Conservation (phyloP, 1,140 invertebrate genomes). For the Drosophila serrata region DNA sequence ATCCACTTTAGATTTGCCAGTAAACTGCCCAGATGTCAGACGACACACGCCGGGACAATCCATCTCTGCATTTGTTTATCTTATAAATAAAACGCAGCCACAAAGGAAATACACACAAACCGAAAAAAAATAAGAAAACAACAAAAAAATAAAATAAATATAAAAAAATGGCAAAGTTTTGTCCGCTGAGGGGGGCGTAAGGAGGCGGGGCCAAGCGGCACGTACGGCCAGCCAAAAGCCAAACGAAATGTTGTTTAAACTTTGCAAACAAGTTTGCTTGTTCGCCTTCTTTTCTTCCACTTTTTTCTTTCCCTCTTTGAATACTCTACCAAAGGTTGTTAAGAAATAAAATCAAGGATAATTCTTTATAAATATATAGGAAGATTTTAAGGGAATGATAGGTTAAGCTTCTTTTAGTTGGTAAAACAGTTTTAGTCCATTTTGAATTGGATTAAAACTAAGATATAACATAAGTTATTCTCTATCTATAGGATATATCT, state of each 20-base stretch:
- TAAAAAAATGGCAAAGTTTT: constrained; percentile 56
- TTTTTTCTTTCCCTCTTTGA: constrained; percentile 27
- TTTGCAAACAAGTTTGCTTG: constrained; percentile 82
- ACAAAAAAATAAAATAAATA: background rate
- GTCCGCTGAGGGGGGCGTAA: constrained; percentile 19
- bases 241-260: constrained; percentile 82
- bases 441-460: background rate
- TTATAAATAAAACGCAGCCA: constrained; percentile 72
- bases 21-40: constrained; percentile 64
- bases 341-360: background rate
- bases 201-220: constrained; percentile 37
- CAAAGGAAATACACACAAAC: constrained; percentile 42
- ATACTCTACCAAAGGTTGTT: constrained; percentile 17
- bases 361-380: too few species aligned
- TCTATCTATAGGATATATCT: too few species aligned
- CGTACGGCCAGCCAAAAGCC: constrained; percentile 64
- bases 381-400: background rate
- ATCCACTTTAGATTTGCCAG: constrained; percentile 74
- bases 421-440: background rate
- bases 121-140: constrained; percentile 18
- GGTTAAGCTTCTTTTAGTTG: background rate
- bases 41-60: constrained; percentile 71
- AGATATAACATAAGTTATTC: background rate
- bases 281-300: constrained; percentile 54
- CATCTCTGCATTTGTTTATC: constrained; percentile 81